Evolutionary conservation across 2,113 vertebrate genomes (phyloP).

Genomic region (Neolamprologus hecqui): DNA sequence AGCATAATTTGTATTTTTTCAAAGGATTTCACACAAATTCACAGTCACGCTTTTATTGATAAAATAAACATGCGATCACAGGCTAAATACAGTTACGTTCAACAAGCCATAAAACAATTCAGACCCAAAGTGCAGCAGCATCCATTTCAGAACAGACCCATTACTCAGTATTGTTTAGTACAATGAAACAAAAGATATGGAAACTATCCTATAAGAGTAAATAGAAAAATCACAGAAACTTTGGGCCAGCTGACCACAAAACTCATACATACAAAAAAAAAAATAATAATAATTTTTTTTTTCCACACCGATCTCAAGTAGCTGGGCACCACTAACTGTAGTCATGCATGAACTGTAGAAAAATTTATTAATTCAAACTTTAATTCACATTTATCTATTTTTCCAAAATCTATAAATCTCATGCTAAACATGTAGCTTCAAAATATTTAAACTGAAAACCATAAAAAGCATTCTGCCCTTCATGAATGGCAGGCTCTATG

Average conservation of each 20-base stretch:
- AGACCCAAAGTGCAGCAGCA: conserved; percentile 29
- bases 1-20: background rate
- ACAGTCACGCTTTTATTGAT: conserved; percentile 39
- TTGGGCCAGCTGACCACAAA: background rate
- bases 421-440: background rate
- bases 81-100: conserved; percentile 1
- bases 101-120: conserved; percentile 9
- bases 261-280: background rate
- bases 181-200: background rate
- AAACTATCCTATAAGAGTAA: background rate
- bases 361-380: background rate
- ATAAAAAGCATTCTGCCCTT: background rate
- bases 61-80: conserved; percentile 43
- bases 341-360: background rate
- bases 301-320: background rate
- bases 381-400: background rate
- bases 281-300: background rate
- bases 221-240: background rate
- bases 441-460: background rate
- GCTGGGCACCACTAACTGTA: background rate
- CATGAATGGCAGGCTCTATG: background rate
- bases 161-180: background rate
- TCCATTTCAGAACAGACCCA: background rate
- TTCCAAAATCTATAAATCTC: background rate
- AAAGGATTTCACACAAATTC: background rate